Conservation (phyloP, 2,888 invertebrate genomes). For the Drosophila anomelani region DNA sequence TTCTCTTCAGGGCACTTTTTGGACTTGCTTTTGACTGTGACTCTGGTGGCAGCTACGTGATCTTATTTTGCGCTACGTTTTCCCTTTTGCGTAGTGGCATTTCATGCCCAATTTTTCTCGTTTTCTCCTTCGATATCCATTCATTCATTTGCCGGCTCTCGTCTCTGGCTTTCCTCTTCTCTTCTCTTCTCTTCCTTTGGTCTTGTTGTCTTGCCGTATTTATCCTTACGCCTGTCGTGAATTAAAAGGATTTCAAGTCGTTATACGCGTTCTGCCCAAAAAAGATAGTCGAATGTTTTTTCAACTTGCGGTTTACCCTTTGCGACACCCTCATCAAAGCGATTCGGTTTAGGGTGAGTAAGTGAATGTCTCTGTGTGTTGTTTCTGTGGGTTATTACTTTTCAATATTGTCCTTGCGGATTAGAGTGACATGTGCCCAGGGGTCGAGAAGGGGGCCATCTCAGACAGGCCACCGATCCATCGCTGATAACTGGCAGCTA, state of each 20-base stretch:
- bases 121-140: slow-evolving; percentile 65
- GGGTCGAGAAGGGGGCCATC: slow-evolving; percentile 45
- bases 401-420: slow-evolving; percentile 85
- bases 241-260: slow-evolving; percentile 78
- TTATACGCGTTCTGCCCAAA: slow-evolving; percentile 58
- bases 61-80: slow-evolving; percentile 78
- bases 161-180: not conserved
- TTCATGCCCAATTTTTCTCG: slow-evolving; percentile 73
- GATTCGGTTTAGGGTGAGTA: slow-evolving; percentile 28
- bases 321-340: slow-evolving; percentile 68
- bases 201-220: slow-evolving; percentile 42
- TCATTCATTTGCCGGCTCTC: slow-evolving; percentile 65
- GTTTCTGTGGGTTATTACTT: slow-evolving; percentile 84
- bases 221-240: slow-evolving; percentile 76
- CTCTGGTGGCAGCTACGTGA: slow-evolving; percentile 75
- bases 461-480: not conserved
- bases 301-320: slow-evolving; percentile 73
- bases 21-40: slow-evolving; percentile 20
- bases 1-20: slow-evolving; percentile 17
- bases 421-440: slow-evolving; percentile 79
- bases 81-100: slow-evolving; percentile 49
- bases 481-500: slow-evolving; percentile 26
- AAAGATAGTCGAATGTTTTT: slow-evolving; percentile 74
- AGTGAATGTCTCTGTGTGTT: slow-evolving; percentile 59
- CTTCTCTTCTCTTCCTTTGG: no score